Evolutionary conservation across 2,113 vertebrate species (phyloP), one percentile per base, ranked within the genome.

Genomic region (Calonectris borealis): DNA sequence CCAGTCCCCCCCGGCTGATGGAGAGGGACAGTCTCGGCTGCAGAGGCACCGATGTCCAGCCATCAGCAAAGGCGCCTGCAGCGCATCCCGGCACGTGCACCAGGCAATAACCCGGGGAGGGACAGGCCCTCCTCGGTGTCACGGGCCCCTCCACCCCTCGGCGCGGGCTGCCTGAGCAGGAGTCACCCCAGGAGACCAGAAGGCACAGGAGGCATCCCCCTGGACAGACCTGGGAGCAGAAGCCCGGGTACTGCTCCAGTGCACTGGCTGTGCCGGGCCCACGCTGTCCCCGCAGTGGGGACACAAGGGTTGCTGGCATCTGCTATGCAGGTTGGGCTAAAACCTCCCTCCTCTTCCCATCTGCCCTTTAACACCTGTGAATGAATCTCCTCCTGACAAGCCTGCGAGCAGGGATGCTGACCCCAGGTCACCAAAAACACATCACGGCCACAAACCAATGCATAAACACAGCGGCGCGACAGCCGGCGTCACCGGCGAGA

Each of bases 171-270:
- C 24, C 55, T 6, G 8, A 6, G 72, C n/a, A n/a, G 42, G 54
- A 84, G 20, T 58, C 58, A 6, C 16, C 61, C 36, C 6, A 0
- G 64, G 20, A 29, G 20, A 40, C 5, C 2, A 13, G 34, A 64
- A 60, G 49, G 78, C 22, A 6, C 60, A 3, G 38, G 38, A 61
- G 40, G 38, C 40, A 48, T 3, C 52, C 8, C 40, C 34, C 14
- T 0, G 7, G 21, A 8, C 3, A 31, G 57, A 11, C 4, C 12
- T 13, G 6, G 48, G 24, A 42, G 51, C 51, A 20, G 64, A 20
- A 48, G 7, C 16, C 11, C 0, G 1, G 18, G 51, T 24, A 3
- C 42, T 3, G 13, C 16, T 51, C 73, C 44, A 1, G 44, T 0
- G 2, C 4, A 1, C 27, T 3, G 69, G 29, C 32, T 6, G 40